Base-by-base conservation (phyloP, 2,797 vertebrate genomes). In the Myotis vivesi region DNA sequence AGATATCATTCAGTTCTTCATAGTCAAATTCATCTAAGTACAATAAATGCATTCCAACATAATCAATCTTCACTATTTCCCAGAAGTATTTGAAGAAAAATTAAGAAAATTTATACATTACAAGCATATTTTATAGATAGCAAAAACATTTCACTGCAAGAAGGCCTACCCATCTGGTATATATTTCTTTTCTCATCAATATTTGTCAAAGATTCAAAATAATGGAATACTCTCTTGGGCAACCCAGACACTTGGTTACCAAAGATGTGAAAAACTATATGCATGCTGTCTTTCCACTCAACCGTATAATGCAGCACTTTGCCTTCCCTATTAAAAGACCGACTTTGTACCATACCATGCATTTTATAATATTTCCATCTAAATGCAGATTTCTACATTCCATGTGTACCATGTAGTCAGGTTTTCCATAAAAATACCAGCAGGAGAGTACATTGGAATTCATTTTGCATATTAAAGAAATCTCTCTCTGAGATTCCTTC, bases 361-460 rank as follows among this genome's bases (percentile, higher is more conserved):
- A 98, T 98, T 98, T 98, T 97, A 98, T 98, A 98, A 98, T 98
- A 98, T 98, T 98, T 98, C 98, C 97, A 98, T 99, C 98, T 99
- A 99, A 99, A 99, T 98, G 98, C 98, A 98, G 98, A 99, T 99
- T 98, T 98, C 97, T 97, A 95, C 97, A 90, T 98, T 98, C 97
- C 97, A 97, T 97, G 96, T 98, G 93, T 97, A 97, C 96, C 92
- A 96, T 95, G 97, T 92, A 97, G 96, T 97, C 96, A 98, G 97
- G 75, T 98, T 98, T 98, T 98, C 97, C 98, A 98, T 98, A 98
- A 98, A 98, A 98, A 97, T 98, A 97, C 51, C 98, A 98, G 98
- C 98, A 69, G 98, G 98, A 98, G 96, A 98, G 87, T 96, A 97
- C 95, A 98, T 90, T 98, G 97, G 98, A 98, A 98, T 98, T 98